Evolutionary conservation across 2,797 vertebrate species (phyloP), one percentile per base, ranked within the genome.

Genomic region (Xenentodon cancila): DNA sequence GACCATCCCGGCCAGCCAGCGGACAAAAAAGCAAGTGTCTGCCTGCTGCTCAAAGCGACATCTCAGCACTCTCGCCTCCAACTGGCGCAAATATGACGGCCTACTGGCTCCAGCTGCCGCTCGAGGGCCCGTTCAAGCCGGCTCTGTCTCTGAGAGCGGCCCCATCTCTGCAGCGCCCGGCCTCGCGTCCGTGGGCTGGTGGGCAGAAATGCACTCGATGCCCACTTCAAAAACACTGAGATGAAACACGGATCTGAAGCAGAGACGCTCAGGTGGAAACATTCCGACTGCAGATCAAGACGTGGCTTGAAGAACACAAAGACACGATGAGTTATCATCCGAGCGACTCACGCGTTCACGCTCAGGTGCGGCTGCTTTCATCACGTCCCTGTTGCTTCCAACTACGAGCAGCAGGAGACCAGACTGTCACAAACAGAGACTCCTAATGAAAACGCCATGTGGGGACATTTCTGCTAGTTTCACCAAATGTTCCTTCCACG

Each of bases 61-160:
- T 89, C 90, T 93, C 94, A 94, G 92, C 92, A 87, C 87, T 91
- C 84, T 84, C 80, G 82, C 89, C 91, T 80, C 84, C 90, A 90
- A 89, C 81, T 82, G 89, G 85, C 69, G 79, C 82, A 92, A 94
- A 93, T 77, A 92, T 62, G 52, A 91, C 87, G 53, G 79, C 88
- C 88, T 84, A 87, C 86, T 49, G 86, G 75, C 77, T 72, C 80
- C 86, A 90, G 88, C 90, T 88, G 88, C 82, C 73, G 49, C 65
- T 80, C 70, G 37, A 86, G 80, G 69, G 69, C 43, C 71, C 43
- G 75, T 71, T 91, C 84, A 92, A 91, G 87, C 72, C 87, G 51
- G 54, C 86, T 90, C 86, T 89, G 88, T 91, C 70, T 84, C 63
- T 0, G 47, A 60, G 50, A 54, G 19, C 25, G 63, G 59, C 79